Percentiles rank a stretch among this genome's conserved stretches.
Conservation (phyloP, 2,797 vertebrate genomes). For the Oreortyx pictus region DNA sequence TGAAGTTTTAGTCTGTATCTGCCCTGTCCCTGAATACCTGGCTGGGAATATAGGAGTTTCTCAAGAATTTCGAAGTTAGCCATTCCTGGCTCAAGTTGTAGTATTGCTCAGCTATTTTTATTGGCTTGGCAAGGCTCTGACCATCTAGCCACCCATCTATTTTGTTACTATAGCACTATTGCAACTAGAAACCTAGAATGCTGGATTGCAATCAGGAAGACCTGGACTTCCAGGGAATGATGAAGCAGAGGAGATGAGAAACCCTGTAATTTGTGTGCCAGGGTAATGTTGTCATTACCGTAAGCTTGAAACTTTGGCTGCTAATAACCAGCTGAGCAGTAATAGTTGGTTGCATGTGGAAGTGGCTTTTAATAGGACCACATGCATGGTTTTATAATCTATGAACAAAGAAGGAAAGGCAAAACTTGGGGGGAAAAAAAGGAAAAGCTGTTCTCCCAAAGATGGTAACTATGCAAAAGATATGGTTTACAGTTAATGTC, state of each 20-base stretch:
- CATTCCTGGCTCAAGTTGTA: not conserved
- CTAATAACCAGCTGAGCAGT: conserved; percentile 15
- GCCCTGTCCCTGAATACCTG: not conserved
- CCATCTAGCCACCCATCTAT: not conserved
- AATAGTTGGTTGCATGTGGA: not conserved
- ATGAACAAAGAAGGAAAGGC: not conserved
- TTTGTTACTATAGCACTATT: not conserved
- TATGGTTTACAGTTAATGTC: not conserved
- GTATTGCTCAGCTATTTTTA: not conserved
- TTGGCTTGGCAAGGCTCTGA: not conserved
- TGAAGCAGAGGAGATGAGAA: not conserved
- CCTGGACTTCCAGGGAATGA: not conserved
- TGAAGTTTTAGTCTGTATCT: not conserved
- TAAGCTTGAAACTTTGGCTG: not conserved
- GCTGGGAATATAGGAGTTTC: not conserved
- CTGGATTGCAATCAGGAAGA: not conserved
- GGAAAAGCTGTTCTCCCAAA: not conserved
- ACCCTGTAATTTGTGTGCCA: conserved; percentile 16
- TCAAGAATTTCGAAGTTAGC: not conserved
- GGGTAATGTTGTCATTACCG: conserved; percentile 20
- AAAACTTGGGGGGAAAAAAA: not conserved
- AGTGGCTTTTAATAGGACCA: conserved; percentile 14
- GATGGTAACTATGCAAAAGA: conserved; percentile 17
- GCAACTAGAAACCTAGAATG: not conserved
- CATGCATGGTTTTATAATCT: not conserved